These are phyloP conservation scores for Malurus splendens DNA, from an alignment of 2,797 vertebrate species.

Conservation along the genomic window DNA sequence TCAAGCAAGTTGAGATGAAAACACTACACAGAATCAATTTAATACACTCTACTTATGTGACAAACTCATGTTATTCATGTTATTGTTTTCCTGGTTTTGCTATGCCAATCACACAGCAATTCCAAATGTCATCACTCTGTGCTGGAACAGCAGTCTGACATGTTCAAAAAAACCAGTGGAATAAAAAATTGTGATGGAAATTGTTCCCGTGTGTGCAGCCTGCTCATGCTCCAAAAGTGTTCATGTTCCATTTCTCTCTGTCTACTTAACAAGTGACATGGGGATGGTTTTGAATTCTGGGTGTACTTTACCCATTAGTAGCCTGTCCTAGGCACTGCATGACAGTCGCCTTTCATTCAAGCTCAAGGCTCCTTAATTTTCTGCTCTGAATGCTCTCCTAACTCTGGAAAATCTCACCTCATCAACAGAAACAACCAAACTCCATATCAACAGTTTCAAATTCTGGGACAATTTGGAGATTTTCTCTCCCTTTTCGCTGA, in stretches of 20 bases:
- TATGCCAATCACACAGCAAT: not conserved
- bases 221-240: not conserved
- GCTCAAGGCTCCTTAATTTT: not conserved
- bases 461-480: not conserved
- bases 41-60: not conserved
- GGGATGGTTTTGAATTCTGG: not conserved
- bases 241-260: not conserved
- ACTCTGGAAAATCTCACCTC: not conserved
- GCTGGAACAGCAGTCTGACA: not conserved
- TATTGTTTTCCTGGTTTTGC: constrained; percentile 16
- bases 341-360: not conserved
- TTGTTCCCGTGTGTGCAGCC: not conserved
- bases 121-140: constrained; percentile 2
- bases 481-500: not conserved
- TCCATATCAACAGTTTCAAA: not conserved
- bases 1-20: not conserved
- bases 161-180: not conserved
- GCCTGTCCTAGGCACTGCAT: not conserved
- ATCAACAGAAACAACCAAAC: not conserved
- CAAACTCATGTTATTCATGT: not conserved
- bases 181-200: not conserved
- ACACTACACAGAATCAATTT: not conserved
- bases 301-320: not conserved
- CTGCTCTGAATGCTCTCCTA: not conserved
- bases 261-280: not conserved